Evolutionary conservation across 2,888 invertebrate genomes (phyloP), one percentile per base, ranked within the genome.

Genomic region (Lochmaea capreae): DNA sequence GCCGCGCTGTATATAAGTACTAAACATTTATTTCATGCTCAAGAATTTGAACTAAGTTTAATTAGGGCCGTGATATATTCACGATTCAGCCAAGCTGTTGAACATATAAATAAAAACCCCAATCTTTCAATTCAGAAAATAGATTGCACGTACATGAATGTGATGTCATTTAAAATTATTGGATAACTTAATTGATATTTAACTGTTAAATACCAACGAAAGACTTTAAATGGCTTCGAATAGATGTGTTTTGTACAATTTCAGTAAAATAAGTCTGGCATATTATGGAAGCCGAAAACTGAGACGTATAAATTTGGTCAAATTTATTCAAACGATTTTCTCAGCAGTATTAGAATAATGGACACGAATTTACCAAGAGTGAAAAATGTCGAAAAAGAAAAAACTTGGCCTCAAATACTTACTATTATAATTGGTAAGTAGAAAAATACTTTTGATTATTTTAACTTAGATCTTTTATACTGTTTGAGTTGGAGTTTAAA

Each of bases 341-440:
- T n/a, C 42, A 62, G 16, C n/a, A 9, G 62, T 33, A 42, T 14
- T 39, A 9, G 42, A 39, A 62, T 62, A 6, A 39, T 39, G 62
- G 62, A 42, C 42, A 26, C 62, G 26, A 49, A 65, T 49, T 14
- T 26, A 26, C 6, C 26, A 2, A 59, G 18, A 63, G 3, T n/a
- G 18, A 8, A 22, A 9, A 26, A 8, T 16, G 39, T 16, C 33
- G 69, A 69, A 57, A 33, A 43, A 9, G 71, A 66, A 43, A 67
- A 67, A 63, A 54, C 16, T 71, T 74, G 74, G 74, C 67, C 71
- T 14, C 74, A 74, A 63, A 66, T 74, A 22, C n/a, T 67, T 14
- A 67, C 74, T 3, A 74, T 74, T 43, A 22, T 63, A 12, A 67
- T 71, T 42, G 71, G 74, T 74, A 67, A 66, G 14, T 71, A 39